Percentiles rank a stretch among this genome's conserved stretches.
Conservation (phyloP, 2,113 vertebrate genomes). For the Anser brachyrhynchus region DNA sequence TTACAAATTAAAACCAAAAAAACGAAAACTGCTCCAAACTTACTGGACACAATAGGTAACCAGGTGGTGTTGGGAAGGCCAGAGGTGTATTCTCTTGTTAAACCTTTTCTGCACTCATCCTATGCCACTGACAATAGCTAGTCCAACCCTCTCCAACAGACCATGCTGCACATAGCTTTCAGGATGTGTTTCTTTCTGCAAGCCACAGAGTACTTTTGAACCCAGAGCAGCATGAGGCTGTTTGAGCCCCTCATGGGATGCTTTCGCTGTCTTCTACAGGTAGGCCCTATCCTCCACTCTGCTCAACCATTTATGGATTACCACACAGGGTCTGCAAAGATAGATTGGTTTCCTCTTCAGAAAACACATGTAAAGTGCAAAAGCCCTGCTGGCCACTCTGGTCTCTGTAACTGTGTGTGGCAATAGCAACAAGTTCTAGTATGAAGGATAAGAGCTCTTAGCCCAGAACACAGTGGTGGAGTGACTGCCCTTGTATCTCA, state of each 20-base stretch:
- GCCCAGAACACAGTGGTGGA: not conserved
- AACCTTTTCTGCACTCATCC: not conserved
- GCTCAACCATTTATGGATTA: not conserved
- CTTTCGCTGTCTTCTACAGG: not conserved
- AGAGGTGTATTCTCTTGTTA: not conserved
- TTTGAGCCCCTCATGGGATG: not conserved
- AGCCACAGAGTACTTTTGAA: not conserved
- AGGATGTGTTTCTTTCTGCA: not conserved
- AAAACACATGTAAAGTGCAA: not conserved
- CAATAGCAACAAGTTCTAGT: not conserved
- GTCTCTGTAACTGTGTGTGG: not conserved
- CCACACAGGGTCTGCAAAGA: not conserved
- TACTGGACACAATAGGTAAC: not conserved
- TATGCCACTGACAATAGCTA: not conserved
- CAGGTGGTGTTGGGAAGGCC: not conserved
- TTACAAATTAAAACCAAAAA: not conserved
- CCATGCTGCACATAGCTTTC: rapidly evolving
- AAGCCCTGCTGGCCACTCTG: not conserved
- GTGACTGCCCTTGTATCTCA: not conserved
- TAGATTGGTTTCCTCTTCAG: not conserved
- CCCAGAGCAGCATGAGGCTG: not conserved
- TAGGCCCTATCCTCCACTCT: not conserved
- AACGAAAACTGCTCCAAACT: not conserved
- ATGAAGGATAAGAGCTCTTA: not conserved
- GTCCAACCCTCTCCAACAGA: not conserved